Evolutionary conservation across 2,888 invertebrate species (phyloP), one percentile per base, ranked within the genome.

Genomic region (Limnephilus marmoratus): DNA sequence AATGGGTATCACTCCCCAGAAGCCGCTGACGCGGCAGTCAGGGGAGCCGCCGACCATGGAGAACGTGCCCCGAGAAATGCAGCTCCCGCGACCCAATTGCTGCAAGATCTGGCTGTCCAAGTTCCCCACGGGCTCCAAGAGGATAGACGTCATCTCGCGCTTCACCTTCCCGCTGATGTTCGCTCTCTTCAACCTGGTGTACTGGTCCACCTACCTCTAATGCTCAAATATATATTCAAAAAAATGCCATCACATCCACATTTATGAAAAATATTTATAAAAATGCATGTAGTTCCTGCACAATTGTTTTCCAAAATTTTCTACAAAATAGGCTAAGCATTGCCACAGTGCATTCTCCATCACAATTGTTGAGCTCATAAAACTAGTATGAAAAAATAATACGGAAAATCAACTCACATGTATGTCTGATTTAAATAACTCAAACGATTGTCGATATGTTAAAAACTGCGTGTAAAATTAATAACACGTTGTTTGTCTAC

Each of bases 71-170:
- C 95, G 98, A 98, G 95, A 98, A 98, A 97, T 98, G 95, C 97
- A 97, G 96, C 97, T 97, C 94, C 97, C 97, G 94, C 97, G 98
- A 95, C 98, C 98, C 96, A 98, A 98, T 96, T 98, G 98, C 97
- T 99, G 99, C 96, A 97, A 98, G 95, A 97, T 98, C 95, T 99
- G 99, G 98, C 97, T 98, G 95, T 98, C 98, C 96, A 99, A 99
- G 97, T 99, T 99, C 96, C 99, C 99, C 93, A 99, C 98, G 94
- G 97, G 98, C 95, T 99, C 99, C 96, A 99, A 99, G 97, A 97
- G 99, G 96, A 99, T 99, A 96, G 99, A 99, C 96, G 99, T 99
- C 96, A 98, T 99, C 95, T 99, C 99, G 93, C 97, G 99, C 96
- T 99, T 99, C 96, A 98, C 98, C 94, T 99, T 99, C 96, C 99